Conservation (phyloP, 2,888 invertebrate genomes). For the Octonoba sinensis region DNA sequence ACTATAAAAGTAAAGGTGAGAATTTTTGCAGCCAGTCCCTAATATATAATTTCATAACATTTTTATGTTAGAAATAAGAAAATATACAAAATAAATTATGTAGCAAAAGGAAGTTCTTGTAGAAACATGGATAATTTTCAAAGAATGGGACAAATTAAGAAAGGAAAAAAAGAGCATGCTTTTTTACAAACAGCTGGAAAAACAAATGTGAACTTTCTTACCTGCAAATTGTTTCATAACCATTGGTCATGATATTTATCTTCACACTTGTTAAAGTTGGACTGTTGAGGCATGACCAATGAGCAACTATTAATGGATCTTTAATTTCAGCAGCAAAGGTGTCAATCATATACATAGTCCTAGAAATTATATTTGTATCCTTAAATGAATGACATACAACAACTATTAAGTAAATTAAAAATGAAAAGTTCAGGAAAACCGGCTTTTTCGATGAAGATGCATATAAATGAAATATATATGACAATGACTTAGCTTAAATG, state of each 20-base stretch:
- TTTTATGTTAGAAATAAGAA: background rate
- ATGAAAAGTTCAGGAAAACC: background rate
- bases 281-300: conserved; percentile 95
- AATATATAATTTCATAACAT: background rate
- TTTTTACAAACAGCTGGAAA: background rate
- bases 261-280: conserved; percentile 95
- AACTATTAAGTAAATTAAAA: background rate
- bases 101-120: background rate
- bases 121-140: background rate
- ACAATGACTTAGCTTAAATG: no score
- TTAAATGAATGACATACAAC: background rate
- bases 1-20: no score
- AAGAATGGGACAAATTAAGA: no score
- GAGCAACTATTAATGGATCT: conserved; percentile 94
- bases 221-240: conserved; percentile 72
- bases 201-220: conserved; percentile 52
- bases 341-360: conserved; percentile 91
- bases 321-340: conserved; percentile 93
- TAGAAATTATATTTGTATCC: conserved; percentile 50
- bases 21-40: no score
- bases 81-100: background rate
- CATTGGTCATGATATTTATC: conserved; percentile 81
- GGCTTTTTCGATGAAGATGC: background rate
- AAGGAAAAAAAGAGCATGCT: background rate
- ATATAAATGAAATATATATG: background rate